Percentiles rank a stretch among this genome's conserved stretches.
These are phyloP conservation scores for Alectoris magna DNA, from an alignment of 2,797 vertebrate species.

Conservation along the genomic window DNA sequence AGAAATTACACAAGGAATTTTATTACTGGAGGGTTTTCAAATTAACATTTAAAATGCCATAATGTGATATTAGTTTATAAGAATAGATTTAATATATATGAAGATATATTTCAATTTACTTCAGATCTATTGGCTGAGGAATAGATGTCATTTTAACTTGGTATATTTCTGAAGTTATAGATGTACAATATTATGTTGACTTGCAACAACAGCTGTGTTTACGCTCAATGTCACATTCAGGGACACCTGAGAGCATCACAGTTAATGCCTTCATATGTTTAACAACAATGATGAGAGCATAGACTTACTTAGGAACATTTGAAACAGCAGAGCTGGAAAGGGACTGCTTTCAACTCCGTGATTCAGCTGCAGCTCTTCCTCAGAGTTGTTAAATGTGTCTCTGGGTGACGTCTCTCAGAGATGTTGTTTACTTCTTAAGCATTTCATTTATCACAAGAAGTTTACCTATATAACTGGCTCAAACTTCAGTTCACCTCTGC, in stretches of 20 bases:
- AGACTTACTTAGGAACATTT: neutral
- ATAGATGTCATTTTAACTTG: neutral
- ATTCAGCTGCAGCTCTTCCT: neutral
- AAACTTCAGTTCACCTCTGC: neutral
- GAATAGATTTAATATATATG: neutral
- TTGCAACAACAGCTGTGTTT: neutral
- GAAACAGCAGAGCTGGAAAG: neutral
- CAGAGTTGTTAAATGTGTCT: neutral
- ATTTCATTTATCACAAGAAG: neutral
- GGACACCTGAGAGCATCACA: neutral
- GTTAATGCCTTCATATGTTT: neutral
- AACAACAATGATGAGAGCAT: fast-evolving
- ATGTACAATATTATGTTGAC: neutral
- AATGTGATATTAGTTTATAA: neutral
- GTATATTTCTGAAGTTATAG: neutral
- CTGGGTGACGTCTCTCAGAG: neutral
- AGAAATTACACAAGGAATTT: neutral
- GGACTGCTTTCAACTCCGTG: neutral
- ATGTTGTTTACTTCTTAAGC: neutral
- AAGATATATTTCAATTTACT: neutral
- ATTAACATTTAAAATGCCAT: neutral
- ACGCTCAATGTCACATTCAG: neutral
- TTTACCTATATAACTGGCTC: neutral
- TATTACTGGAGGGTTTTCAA: neutral
- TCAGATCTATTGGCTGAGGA: neutral